These are phyloP conservation scores for Brachyhypopomus gauderio DNA, from an alignment of 2,113 vertebrate genomes.

Conservation along the genomic window DNA sequence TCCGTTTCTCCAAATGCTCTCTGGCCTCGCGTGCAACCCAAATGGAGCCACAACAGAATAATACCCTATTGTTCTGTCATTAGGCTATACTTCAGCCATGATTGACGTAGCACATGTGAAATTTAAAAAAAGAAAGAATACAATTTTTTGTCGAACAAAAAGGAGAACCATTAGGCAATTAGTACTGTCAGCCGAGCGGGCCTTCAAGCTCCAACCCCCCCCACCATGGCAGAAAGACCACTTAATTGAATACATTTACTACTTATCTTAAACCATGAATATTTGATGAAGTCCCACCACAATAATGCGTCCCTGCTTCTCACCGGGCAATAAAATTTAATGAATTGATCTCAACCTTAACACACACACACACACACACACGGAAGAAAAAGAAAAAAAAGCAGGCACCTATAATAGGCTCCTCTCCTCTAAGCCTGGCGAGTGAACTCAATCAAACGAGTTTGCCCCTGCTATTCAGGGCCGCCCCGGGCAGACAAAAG, in stretches of 20 bases:
- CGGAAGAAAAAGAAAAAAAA: too few relatives aligned
- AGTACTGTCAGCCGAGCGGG: constrained; percentile 97
- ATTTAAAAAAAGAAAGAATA: constrained; percentile 59
- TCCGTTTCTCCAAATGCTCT: constrained; percentile 27
- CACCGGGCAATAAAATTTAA: constrained; percentile 99
- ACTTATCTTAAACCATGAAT: constrained; percentile 99
- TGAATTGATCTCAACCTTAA: constrained; percentile 99
- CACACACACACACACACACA: constrained; percentile 85
- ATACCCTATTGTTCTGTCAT: constrained; percentile 63
- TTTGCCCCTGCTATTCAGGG: constrained; percentile 93
- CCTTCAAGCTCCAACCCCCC: constrained; percentile 62
- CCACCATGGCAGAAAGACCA: constrained; percentile 83
- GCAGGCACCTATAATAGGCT: constrained; percentile 88
- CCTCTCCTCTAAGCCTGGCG: constrained; percentile 93
- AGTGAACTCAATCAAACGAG: constrained; percentile 99
- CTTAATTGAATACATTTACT: constrained; percentile 99
- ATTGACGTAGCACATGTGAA: constrained; percentile 56
- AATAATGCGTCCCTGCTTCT: constrained; percentile 98
- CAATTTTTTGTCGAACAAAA: constrained; percentile 67
- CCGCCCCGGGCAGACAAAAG: constrained; percentile 83
- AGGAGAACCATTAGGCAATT: constrained; percentile 85
- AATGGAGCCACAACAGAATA: constrained; percentile 54
- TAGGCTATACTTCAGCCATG: constrained; percentile 50
- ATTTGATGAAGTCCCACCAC: constrained; percentile 98
- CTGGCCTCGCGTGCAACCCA: constrained; percentile 48